phyloP scores from a whole-genome alignment of 2,888 invertebrate genomes.

The Phyto melanocephala region DNA sequence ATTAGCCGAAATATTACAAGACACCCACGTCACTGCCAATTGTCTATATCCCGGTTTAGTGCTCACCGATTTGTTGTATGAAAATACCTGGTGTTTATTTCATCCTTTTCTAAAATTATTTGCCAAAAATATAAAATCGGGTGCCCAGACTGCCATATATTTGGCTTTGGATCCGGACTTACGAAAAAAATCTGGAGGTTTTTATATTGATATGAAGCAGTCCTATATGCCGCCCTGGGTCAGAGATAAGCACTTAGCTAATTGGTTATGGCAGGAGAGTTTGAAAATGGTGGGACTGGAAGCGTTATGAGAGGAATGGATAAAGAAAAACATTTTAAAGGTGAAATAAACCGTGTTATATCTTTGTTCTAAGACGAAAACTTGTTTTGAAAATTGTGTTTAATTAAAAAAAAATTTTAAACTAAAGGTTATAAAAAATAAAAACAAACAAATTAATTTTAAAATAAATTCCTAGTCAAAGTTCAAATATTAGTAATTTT shows the following conservation, averaged over 20 bases:
- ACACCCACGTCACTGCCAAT: conserved; percentile 43
- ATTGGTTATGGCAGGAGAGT: conserved; percentile 59
- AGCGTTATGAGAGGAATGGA: neutral
- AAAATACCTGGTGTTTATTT: conserved; percentile 49
- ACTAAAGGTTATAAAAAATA: too few relatives aligned
- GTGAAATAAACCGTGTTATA: too few relatives aligned
- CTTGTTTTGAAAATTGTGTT: too few relatives aligned
- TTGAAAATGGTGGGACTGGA: conserved; percentile 42
- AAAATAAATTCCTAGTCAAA: too few relatives aligned
- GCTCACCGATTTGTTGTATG: conserved; percentile 38
- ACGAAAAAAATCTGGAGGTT: conserved; percentile 40
- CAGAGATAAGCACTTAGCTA: conserved; percentile 16
- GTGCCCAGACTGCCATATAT: conserved; percentile 52
- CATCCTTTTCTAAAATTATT: conserved; percentile 39
- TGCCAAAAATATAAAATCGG: conserved; percentile 29
- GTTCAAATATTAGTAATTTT: too few relatives aligned
- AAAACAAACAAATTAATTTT: too few relatives aligned
- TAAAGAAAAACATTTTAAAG: too few relatives aligned
- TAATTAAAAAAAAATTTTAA: too few relatives aligned
- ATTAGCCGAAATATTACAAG: conserved; percentile 5
- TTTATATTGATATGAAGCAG: conserved; percentile 47
- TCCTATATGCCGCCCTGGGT: conserved; percentile 36
- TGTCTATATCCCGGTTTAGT: conserved; percentile 55
- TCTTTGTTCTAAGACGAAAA: too few relatives aligned
- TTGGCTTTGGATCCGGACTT: conserved; percentile 52